Conservation (phyloP, 2,113 vertebrate genomes). For the Anseranas semipalmata region DNA sequence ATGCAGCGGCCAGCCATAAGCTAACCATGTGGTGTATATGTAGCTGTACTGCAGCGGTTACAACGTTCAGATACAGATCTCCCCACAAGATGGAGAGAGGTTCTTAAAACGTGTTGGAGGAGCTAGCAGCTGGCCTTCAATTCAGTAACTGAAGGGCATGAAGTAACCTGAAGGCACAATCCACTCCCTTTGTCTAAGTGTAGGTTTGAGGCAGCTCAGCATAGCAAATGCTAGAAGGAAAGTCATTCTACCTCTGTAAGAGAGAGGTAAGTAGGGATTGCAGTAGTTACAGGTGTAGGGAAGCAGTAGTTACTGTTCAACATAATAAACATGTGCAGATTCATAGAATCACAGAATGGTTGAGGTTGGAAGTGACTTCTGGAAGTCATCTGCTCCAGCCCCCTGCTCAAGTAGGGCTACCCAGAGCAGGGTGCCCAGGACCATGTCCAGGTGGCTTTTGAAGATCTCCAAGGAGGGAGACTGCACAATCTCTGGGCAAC, state of each 20-base stretch:
- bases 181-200: not conserved
- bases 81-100: not conserved
- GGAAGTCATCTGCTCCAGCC: not conserved
- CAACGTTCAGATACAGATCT: not conserved
- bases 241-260: not conserved
- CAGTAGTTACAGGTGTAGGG: not conserved
- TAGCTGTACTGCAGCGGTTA: not conserved
- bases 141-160: not conserved
- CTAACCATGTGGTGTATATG: not conserved
- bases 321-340: not conserved
- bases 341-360: not conserved
- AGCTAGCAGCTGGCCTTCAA: not conserved
- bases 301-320: not conserved
- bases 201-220: not conserved
- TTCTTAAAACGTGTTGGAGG: not conserved
- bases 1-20: not conserved
- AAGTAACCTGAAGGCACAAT: not conserved
- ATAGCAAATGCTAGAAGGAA: not conserved
- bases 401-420: too few species aligned
- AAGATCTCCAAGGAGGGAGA: not conserved
- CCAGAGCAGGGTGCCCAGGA: too few species aligned
- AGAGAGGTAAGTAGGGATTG: not conserved
- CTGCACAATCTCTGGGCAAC: not conserved
- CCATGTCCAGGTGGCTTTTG: not conserved
- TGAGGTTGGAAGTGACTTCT: not conserved